Evolutionary conservation across 2,888 invertebrate species (phyloP), one percentile per base, ranked within the genome.

Genomic region (Nymphalis polychloros): DNA sequence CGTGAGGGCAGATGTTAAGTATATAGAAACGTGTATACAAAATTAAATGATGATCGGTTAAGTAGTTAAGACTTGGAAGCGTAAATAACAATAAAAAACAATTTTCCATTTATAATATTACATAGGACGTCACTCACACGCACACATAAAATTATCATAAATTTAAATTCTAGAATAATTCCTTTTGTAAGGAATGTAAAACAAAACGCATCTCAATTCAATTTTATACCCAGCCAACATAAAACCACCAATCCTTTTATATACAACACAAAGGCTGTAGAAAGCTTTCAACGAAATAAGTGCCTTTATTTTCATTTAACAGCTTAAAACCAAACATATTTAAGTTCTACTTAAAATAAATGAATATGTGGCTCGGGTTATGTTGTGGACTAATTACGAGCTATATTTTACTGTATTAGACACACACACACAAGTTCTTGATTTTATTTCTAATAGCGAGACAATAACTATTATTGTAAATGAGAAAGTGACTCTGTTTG

Each of bases 251-350:
- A 55, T 62, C 55, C 67, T 61, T 62, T 67, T 62, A 61, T 57
- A 65, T 52, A 60, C 57, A 47, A 47, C 67, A 67, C 67, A 67
- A 67, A 67, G 55, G 67, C 55, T 48, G 59, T 65, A 60, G 50
- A 65, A 65, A 46, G 49, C 67, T 67, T 67, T 67, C 67, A 67
- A 67, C 67, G 62, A 49, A 67, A 67, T 62, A 67, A 67, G 67
- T 67, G 67, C 67, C 67, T 67, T 62, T 67, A 61, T 67, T 61
- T 67, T 62, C 66, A 67, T 49, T 67, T 53, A 67, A 67, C 31
- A 47, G 59, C 60, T 41, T 57, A 19, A 41, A 57, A 35, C 19
- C 41, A 41, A 57, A 41, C 19, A 57, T 41, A n/a, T 55, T 55
- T 55, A 31, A 16, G 19, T 50, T 50, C 19, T 10, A 50, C 20